Evolutionary conservation across 2,113 vertebrate species (phyloP).

Genomic region (Polypterus senegalus): DNA sequence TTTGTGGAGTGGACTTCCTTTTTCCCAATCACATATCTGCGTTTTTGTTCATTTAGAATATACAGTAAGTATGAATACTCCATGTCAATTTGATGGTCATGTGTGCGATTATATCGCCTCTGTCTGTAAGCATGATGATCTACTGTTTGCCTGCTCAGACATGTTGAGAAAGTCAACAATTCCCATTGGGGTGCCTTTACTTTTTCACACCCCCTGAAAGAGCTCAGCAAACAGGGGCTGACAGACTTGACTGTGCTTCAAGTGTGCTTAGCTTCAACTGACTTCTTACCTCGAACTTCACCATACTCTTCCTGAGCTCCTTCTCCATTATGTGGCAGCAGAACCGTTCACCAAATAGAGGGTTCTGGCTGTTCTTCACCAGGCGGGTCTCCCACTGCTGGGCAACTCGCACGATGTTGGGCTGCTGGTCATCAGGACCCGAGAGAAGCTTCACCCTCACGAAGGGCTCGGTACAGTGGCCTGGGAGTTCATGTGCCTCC

Average conservation of each 20-base stretch:
- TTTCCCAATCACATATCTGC: too few species aligned
- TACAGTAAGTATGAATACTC: too few species aligned
- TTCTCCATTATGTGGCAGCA: constrained; percentile 36
- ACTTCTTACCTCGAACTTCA: constrained; percentile 44
- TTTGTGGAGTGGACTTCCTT: too few species aligned
- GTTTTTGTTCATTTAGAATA: too few species aligned
- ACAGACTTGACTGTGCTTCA: not conserved
- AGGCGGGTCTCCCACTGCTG: constrained; percentile 42
- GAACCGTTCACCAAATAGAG: constrained; percentile 48
- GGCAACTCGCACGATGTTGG: constrained; percentile 27
- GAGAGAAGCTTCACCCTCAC: constrained; percentile 35
- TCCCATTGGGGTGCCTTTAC: too few species aligned
- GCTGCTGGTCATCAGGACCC: constrained; percentile 10
- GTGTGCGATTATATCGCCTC: too few species aligned
- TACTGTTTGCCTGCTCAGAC: too few species aligned
- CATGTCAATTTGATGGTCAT: too few species aligned
- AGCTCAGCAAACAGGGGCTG: not conserved
- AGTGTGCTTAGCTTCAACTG: not conserved
- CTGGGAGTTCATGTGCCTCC: constrained; percentile 33
- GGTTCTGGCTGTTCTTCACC: constrained; percentile 40
- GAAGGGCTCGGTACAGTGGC: constrained; percentile 24
- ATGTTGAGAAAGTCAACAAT: too few species aligned
- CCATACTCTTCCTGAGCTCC: constrained; percentile 25
- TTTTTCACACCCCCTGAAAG: not conserved
- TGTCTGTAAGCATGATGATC: too few species aligned